Evolutionary conservation across 2,797 vertebrate species (phyloP).

Genomic region (Peromyscus nudipes): DNA sequence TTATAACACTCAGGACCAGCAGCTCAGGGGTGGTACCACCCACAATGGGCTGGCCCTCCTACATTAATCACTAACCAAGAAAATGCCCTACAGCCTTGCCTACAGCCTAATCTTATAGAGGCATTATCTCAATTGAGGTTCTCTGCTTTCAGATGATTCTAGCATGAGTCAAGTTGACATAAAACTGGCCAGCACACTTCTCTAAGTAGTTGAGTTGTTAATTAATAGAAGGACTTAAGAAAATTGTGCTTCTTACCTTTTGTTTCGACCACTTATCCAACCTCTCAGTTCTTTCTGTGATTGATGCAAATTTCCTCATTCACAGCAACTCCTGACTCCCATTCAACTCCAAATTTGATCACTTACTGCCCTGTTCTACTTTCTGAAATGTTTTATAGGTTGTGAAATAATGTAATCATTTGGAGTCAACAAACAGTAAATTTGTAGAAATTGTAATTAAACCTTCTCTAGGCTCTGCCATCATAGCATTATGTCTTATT

Average conservation of each 20-base stretch:
- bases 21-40: not conserved
- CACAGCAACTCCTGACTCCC: not conserved
- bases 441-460: not conserved
- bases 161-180: not conserved
- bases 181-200: not conserved
- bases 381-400: not conserved
- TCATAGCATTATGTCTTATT: not conserved
- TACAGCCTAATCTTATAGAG: not conserved
- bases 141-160: not conserved
- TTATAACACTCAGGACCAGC: not conserved
- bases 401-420: not conserved
- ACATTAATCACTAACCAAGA: not conserved
- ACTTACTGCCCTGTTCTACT: slow-evolving; percentile 13
- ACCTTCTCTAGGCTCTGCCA: not conserved
- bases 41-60: not conserved
- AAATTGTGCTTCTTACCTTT: not conserved
- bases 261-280: not conserved
- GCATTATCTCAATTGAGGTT: not conserved
- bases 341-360: not conserved
- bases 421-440: not conserved
- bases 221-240: slow-evolving; percentile 3
- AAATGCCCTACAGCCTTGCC: not conserved
- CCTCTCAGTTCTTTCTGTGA: slow-evolving; percentile 1
- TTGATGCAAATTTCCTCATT: not conserved
- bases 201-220: not conserved